Evolutionary conservation across 1,140 invertebrate genomes (phyloP), one percentile per base, ranked within the genome.

Genomic region (Aporrectodea caliginosa): DNA sequence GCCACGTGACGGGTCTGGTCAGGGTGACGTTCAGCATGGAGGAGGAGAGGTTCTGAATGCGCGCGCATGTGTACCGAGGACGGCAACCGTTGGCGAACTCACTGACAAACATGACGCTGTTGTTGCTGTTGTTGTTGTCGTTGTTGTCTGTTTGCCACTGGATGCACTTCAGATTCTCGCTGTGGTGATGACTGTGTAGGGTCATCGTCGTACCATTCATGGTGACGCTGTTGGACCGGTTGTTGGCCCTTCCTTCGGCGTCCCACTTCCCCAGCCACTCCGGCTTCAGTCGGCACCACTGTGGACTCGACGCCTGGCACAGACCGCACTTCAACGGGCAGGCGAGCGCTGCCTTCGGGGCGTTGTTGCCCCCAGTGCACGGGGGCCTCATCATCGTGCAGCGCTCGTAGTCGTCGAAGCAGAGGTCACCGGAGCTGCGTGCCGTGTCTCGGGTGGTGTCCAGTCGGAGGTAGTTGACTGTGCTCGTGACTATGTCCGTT

Each of bases 321-420:
- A 79, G 31, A 14, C 72, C 71, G 78, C 78, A 79, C 16, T 70
- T 79, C 16, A 70, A 16, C 12, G 78, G 35, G 30, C 78, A 79
- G 1, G 78, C 73, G 32, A 79, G 78, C 71, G 78, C 78, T 71
- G 73, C 35, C 73, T 35, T n/a, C 33, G 32, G 29, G 6, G 43
- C 22, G 43, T 58, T 6, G 22, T 12, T 58, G 43, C 78, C 78
- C 12, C 30, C 58, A n/a, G 32, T 22, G 35, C 78, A 79, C 73
- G 78, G 78, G 16, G 35, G 31, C 31, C 16, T 73, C 32, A 32
- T 75, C n/a, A 22, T 22, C 29, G 32, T 70, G 71, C 78, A 79
- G 16, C 32, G 34, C 43, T 79, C 78, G 78, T 76, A 79, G 71
- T 79, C 78, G 31, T 79, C 78, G 33, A 74, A 33, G 32, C 78